phyloP scores from a whole-genome alignment of 2,888 invertebrate species.

The Caenorhabditis sp. region DNA sequence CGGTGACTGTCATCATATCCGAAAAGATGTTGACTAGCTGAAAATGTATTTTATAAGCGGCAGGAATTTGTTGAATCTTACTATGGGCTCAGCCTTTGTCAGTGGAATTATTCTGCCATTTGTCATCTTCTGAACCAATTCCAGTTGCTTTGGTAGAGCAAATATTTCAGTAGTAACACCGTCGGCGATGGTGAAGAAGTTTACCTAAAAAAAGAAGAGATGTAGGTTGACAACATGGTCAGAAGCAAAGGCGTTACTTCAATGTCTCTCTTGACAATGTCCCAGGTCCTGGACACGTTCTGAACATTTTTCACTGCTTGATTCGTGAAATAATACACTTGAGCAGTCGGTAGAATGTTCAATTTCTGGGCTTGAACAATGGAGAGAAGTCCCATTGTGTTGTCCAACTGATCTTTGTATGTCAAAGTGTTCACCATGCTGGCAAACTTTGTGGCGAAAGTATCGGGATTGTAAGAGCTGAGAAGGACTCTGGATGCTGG shows the following conservation, averaged over 20 bases:
- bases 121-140: constrained; percentile 44
- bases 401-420: constrained; percentile 25
- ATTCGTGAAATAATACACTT: constrained; percentile 59
- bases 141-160: constrained; percentile 43
- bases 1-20: constrained; percentile 26
- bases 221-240: too few species aligned
- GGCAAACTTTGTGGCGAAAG: constrained; percentile 22
- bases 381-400: constrained; percentile 45
- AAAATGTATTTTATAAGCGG: not conserved
- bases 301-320: constrained; percentile 56
- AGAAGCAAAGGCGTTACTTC: too few species aligned
- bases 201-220: too few species aligned
- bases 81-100: constrained; percentile 12
- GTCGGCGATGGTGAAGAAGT: constrained; percentile 52
- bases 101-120: constrained; percentile 53
- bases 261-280: constrained; percentile 45
- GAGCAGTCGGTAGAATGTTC: constrained; percentile 54
- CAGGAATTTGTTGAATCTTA: not conserved
- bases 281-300: constrained; percentile 47
- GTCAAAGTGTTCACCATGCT: constrained; percentile 12
- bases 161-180: constrained; percentile 40
- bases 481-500: constrained; percentile 47
- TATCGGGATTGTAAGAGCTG: constrained; percentile 30
- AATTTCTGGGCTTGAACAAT: constrained; percentile 59
- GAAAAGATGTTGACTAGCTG: constrained; percentile 19